These are phyloP conservation scores for Anthopleura sola DNA, from an alignment of 64 coral and sea anemone genomes.

Conservation along the genomic window DNA sequence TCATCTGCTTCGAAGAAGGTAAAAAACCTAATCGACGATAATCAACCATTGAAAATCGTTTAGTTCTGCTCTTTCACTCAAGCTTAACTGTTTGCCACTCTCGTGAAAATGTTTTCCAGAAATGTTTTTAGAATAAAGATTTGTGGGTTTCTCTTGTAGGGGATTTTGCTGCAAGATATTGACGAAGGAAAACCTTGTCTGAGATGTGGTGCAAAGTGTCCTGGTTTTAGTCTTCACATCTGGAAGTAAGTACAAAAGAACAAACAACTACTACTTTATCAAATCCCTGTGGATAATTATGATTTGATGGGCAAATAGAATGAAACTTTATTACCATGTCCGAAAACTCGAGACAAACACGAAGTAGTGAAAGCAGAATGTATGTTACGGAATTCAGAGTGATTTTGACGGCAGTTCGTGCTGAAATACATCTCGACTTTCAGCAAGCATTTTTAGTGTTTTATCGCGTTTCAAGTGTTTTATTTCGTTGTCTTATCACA, in stretches of 20 bases:
- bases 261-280: conserved; percentile 1
- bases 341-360: background rate
- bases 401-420: background rate
- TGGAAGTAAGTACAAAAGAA: conserved; percentile 64
- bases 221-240: conserved; percentile 82
- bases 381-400: background rate
- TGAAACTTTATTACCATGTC: background rate
- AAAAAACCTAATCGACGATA: background rate
- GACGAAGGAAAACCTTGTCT: conserved; percentile 85
- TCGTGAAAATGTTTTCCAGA: background rate
- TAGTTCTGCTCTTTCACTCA: background rate
- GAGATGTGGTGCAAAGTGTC: conserved; percentile 71
- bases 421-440: background rate
- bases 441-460: background rate
- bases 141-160: conserved; percentile 34
- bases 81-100: background rate
- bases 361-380: background rate
- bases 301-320: background rate
- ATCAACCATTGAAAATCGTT: background rate
- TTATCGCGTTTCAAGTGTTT: background rate
- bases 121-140: background rate
- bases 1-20: conserved; percentile 78
- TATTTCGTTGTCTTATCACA: background rate
- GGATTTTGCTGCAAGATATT: conserved; percentile 80
- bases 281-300: background rate